Conservation (phyloP, 1,140 invertebrate genomes). For the Hycleus phaleratus region DNA sequence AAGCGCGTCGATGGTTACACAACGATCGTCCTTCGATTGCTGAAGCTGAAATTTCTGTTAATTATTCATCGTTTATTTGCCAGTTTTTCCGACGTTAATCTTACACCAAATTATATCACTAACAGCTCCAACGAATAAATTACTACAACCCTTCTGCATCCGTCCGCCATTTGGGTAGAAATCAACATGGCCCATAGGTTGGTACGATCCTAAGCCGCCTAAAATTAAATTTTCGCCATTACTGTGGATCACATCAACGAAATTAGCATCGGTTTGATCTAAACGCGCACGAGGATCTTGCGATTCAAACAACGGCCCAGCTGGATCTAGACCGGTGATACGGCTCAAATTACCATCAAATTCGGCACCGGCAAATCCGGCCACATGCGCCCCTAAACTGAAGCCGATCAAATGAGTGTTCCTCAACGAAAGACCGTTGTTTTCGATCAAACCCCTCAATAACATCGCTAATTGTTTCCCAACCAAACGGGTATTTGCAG, state of each 20-base stretch:
- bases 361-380: conserved; percentile 85
- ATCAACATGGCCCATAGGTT: conserved; percentile 85
- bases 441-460: conserved; percentile 48
- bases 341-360: conserved; percentile 67
- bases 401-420: conserved; percentile 88
- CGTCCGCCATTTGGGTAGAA: conserved; percentile 88
- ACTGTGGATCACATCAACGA: conserved; percentile 92
- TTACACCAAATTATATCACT: conserved; percentile 86
- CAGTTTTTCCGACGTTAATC: conserved; percentile 25
- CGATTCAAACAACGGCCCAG: conserved; percentile 81
- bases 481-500: conserved; percentile 86
- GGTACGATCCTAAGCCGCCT: conserved; percentile 74
- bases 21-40: conserved; percentile 78
- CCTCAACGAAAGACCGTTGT: conserved; percentile 51
- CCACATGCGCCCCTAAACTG: conserved; percentile 83
- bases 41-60: conserved; percentile 40
- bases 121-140: conserved; percentile 83
- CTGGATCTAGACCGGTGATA: conserved; percentile 85
- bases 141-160: conserved; percentile 74
- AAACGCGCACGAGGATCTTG: conserved; percentile 73
- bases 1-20: conserved; percentile 86
- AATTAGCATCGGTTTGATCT: conserved; percentile 77
- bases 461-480: conserved; percentile 83
- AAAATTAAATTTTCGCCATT: conserved; percentile 84
- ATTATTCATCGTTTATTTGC: not conserved